A percentile compares a stretch with the other conserved stretches of the same genome.
phyloP scores from a whole-genome alignment of 2,113 vertebrate species.

The Arvicanthis niloticus region DNA sequence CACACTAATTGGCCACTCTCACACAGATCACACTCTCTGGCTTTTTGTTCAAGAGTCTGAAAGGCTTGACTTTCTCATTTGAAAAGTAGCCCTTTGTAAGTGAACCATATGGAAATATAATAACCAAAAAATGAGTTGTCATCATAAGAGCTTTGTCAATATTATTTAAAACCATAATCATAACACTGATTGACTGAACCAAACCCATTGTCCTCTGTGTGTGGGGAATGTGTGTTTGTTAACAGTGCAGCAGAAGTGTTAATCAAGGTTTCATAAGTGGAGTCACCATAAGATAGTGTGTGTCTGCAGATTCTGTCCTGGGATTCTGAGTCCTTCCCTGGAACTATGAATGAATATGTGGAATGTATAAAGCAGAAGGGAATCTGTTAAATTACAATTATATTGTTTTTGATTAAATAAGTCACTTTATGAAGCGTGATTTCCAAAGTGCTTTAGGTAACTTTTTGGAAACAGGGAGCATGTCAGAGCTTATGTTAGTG shows the following conservation, averaged over 20 bases:
- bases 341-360: neutral
- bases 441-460: neutral
- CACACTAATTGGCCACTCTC: neutral
- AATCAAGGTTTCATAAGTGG: neutral
- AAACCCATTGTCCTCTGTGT: neutral
- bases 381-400: neutral
- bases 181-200: neutral
- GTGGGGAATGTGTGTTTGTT: neutral
- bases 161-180: conserved; percentile 26
- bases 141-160: neutral
- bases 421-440: too few species aligned
- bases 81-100: neutral
- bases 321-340: neutral
- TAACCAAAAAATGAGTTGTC: conserved; percentile 6
- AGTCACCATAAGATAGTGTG: neutral
- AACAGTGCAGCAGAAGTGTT: neutral
- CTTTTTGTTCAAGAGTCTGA: neutral
- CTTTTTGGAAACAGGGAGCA: neutral
- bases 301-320: neutral
- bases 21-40: neutral
- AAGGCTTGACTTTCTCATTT: neutral
- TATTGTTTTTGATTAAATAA: neutral
- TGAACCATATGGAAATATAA: neutral
- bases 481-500: neutral
- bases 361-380: neutral